Evolutionary conservation across 2,888 invertebrate species (phyloP), one percentile per base, ranked within the genome.

Genomic region (Lomographa bimaculata): DNA sequence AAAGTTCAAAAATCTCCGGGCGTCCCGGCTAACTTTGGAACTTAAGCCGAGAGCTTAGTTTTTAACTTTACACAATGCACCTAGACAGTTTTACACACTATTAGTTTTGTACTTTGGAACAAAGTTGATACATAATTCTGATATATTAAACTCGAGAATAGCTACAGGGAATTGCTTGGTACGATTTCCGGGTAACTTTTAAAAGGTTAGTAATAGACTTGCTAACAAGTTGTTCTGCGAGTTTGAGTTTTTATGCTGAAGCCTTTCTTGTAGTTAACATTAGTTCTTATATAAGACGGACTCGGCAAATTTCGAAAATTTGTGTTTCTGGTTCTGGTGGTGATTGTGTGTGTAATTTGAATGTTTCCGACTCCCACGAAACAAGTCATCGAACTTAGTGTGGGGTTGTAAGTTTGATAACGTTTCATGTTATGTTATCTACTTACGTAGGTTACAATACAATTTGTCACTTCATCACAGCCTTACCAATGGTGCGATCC

Each of bases 1-100:
- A 71, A 83, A 83, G 71, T 84, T 84, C 79, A 70, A 78, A 78
- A 84, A 83, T 81, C 76, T 78, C 64, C 46, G 51, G 42, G 42
- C 46, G 53, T 48, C 50, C 41, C 54, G 63, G 45, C 59, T 59
- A 11, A 52, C 42, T 50, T 53, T 46, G 39, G 43, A 50, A 28
- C 56, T 53, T 39, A 54, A 48, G 50, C 49, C 50, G 47, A 55
- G 57, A 57, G 63, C 57, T 64, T 62, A 60, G 63, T 63, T 58
- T 50, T 57, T 57, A 66, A 70, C 64, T 69, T 71, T 60, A 42
- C 50, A 57, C 58, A 57, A 54, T 58, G 63, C 57, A 64, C 57
- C 63, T 56, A 58, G 62, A 63, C 68, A 64, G 60, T 64, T 66
- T 67, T 64, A 59, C 61, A 59, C 60, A 63, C 68, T 70, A 70